Conservation (phyloP, 2,113 vertebrate genomes). For the Equus przewalskii region DNA sequence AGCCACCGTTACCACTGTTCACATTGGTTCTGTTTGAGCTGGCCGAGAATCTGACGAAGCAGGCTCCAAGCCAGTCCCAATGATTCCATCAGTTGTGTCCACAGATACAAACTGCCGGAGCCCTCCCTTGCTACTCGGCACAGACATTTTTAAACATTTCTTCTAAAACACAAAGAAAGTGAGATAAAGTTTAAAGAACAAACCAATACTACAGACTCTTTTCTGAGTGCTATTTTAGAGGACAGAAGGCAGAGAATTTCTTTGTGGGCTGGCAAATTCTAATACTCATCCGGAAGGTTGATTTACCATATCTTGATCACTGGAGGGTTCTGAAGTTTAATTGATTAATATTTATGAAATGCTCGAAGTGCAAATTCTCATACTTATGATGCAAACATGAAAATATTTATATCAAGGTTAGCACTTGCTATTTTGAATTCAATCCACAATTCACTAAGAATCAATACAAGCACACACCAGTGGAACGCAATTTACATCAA, state of each 20-base stretch:
- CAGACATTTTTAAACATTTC: conserved; percentile 31
- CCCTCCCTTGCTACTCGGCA: conserved; percentile 11
- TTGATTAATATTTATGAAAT: conserved; percentile 75
- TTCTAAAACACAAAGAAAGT: conserved; percentile 45
- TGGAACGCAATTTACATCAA: not conserved
- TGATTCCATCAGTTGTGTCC: not conserved
- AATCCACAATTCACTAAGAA: conserved; percentile 68
- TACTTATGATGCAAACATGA: conserved; percentile 68
- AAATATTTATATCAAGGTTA: conserved; percentile 67
- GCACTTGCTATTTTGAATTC: conserved; percentile 54
- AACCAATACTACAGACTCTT: conserved; percentile 14
- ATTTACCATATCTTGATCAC: conserved; percentile 56
- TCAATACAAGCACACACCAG: conserved; percentile 54
- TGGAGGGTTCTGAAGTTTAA: conserved; percentile 71
- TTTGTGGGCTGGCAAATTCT: conserved; percentile 29
- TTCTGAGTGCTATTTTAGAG: conserved; percentile 15
- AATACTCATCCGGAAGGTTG: conserved; percentile 46
- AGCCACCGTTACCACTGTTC: not conserved
- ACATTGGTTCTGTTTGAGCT: conserved; percentile 32
- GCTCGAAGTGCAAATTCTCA: conserved; percentile 64
- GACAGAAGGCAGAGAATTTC: conserved; percentile 46
- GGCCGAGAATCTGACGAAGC: conserved; percentile 58
- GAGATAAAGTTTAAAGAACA: conserved; percentile 34
- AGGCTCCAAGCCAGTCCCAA: not conserved
- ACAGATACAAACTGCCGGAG: conserved; percentile 17